Conservation (phyloP, 1,140 invertebrate genomes). For the Agrypnia vestita region DNA sequence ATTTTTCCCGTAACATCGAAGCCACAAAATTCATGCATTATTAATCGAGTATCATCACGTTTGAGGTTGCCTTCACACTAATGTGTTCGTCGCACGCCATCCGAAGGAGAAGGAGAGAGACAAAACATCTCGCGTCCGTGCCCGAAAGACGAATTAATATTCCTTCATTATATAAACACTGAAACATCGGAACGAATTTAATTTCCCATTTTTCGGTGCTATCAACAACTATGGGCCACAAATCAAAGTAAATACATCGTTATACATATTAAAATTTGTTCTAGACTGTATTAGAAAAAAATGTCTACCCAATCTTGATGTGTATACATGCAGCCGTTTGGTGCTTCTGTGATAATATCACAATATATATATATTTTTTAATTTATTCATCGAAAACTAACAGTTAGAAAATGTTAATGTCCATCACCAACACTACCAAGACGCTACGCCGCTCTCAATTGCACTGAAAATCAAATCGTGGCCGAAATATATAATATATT, state of each 20-base stretch:
- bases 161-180: slow-evolving; percentile 1
- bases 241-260: slow-evolving; percentile 36
- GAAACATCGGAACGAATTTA: slow-evolving; percentile 17
- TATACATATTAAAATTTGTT: slow-evolving; percentile 25
- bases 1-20: too few relatives aligned
- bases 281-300: slow-evolving; percentile 10
- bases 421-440: too few relatives aligned
- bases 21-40: background rate
- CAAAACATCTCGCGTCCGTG: slow-evolving; percentile 5
- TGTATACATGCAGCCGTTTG: background rate
- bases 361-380: background rate
- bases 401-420: too few relatives aligned
- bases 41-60: slow-evolving; percentile 14
- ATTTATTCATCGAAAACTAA: background rate
- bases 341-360: background rate
- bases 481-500: too few relatives aligned
- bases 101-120: background rate
- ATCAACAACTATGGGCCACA: slow-evolving; percentile 18
- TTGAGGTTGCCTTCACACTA: background rate
- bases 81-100: background rate
- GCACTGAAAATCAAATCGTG: too few relatives aligned
- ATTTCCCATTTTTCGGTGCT: slow-evolving; percentile 15
- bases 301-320: background rate
- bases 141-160: slow-evolving; percentile 14
- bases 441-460: too few relatives aligned